Conservation (phyloP, 2,797 vertebrate species). For the Babyrousa celebensis region DNA sequence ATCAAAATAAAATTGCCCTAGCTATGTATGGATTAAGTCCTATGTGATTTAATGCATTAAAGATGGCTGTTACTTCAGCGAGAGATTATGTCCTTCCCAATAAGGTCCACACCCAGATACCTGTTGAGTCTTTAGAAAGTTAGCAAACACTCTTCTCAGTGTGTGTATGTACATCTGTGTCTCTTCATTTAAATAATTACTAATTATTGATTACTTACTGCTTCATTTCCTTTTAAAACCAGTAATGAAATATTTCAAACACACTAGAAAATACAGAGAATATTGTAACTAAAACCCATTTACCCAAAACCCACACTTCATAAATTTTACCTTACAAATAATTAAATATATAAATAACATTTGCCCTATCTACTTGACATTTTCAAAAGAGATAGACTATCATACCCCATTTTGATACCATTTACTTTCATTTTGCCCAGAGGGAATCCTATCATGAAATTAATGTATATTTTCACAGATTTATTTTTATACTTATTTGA, state of each 20-base stretch:
- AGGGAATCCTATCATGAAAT: not conserved
- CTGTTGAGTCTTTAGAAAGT: not conserved
- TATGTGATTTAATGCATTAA: not conserved
- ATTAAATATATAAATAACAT: slow-evolving; percentile 31
- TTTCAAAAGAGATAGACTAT: slow-evolving; percentile 51
- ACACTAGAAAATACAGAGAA: not conserved
- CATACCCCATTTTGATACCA: not conserved
- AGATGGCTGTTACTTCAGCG: not conserved
- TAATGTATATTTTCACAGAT: not conserved
- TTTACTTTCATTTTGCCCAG: not conserved
- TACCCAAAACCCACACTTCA: not conserved
- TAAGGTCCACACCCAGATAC: not conserved
- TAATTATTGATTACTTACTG: slow-evolving; percentile 11
- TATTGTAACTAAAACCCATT: slow-evolving; percentile 28
- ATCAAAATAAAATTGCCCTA: not conserved
- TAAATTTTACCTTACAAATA: slow-evolving; percentile 30
- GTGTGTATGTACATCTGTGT: not conserved
- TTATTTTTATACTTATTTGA: slow-evolving; percentile 26
- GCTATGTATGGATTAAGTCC: not conserved
- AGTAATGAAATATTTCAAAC: slow-evolving; percentile 46
- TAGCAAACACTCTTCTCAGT: not conserved
- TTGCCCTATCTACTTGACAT: not conserved
- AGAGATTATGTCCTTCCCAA: not conserved
- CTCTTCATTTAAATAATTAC: slow-evolving; percentile 36
- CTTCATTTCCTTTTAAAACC: slow-evolving; percentile 49